A percentile compares a stretch with the other conserved stretches of the same genome.
Evolutionary conservation across 2,113 vertebrate species (phyloP).

Genomic region (Nothocercus julius): DNA sequence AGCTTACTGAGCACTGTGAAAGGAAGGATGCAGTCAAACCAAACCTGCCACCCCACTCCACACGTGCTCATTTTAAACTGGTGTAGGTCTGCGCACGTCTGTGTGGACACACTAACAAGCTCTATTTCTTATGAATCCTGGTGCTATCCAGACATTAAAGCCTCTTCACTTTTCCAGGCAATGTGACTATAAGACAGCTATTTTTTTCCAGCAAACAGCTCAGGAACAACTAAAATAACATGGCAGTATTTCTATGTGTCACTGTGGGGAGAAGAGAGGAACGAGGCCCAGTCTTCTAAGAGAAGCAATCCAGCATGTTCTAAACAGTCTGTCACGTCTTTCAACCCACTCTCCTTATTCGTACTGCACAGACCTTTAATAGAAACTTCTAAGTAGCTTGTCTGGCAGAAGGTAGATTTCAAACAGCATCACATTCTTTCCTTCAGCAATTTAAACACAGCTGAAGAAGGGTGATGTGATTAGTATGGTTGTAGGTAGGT

Average conservation of each 20-base stretch:
- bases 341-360: neutral
- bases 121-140: neutral
- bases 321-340: neutral
- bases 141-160: neutral
- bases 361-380: neutral
- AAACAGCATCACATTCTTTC: neutral
- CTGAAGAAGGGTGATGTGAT: neutral
- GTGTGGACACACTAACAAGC: neutral
- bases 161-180: neutral
- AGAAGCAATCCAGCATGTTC: neutral
- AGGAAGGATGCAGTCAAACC: slow-evolving; percentile 29
- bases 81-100: neutral
- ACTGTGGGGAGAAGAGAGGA: neutral
- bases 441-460: neutral
- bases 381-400: neutral
- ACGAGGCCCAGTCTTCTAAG: neutral
- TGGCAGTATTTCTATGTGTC: neutral
- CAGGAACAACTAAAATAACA: neutral
- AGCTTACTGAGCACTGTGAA: slow-evolving; percentile 89
- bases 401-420: neutral
- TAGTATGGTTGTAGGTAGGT: neutral
- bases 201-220: neutral
- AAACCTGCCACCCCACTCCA: neutral
- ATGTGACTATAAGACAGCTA: neutral
- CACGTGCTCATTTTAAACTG: neutral